A percentile compares a stretch with the other conserved stretches of the same genome.
Evolutionary conservation across 1,140 invertebrate genomes (phyloP).

Genomic region (Platyscapa corneri): DNA sequence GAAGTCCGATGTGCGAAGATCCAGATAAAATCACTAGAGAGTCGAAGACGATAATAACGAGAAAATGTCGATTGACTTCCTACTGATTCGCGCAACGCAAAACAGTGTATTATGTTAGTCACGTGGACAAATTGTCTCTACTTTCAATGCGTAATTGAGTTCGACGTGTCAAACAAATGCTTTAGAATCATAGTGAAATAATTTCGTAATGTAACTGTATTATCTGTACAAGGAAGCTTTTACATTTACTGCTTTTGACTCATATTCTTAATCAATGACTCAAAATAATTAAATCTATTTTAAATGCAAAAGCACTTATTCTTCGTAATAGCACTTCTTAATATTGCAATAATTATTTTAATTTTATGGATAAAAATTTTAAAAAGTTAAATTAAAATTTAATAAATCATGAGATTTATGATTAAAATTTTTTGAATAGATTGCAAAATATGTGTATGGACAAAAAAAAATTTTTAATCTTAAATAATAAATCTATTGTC

Average conservation of each 20-base stretch:
- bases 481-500: no score
- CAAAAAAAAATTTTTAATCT: no score
- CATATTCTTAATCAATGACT: not conserved
- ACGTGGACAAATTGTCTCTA: not conserved
- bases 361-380: no score
- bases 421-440: no score
- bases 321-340: not conserved
- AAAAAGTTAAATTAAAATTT: no score
- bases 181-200: not conserved
- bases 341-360: not conserved
- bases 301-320: not conserved
- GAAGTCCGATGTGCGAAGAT: constrained; percentile 8
- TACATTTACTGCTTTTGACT: no score
- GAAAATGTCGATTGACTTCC: not conserved
- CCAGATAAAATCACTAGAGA: constrained; percentile 21
- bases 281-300: no score
- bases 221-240: no score
- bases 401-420: no score
- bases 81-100: not conserved
- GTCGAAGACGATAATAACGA: not conserved
- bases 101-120: not conserved
- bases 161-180: not conserved
- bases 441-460: no score
- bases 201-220: not conserved
- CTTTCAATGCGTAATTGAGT: constrained; percentile 5